Evolutionary conservation across 2,113 vertebrate species (phyloP).

Genomic region (Puffinus mauretanicus): DNA sequence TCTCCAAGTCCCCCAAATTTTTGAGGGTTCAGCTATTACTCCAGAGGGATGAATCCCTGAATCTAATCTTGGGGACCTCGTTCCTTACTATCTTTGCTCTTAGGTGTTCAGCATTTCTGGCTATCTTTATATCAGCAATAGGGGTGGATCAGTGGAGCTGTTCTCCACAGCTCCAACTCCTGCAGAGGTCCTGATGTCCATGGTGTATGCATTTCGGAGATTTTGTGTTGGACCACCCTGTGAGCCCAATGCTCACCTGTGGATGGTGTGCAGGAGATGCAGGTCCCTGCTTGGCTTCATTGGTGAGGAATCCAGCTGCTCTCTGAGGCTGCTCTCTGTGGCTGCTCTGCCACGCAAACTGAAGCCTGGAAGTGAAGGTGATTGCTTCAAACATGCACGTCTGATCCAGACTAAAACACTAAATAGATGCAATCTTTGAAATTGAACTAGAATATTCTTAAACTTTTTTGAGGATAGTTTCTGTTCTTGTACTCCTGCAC

Average conservation of each 20-base stretch:
- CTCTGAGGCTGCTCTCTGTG: neutral
- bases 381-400: neutral
- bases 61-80: neutral
- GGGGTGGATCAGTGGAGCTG: neutral
- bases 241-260: accelerated
- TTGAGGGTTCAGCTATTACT: neutral
- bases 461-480: neutral
- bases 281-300: neutral
- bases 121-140: neutral
- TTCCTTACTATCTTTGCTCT: neutral
- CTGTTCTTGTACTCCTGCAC: neutral
- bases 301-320: neutral
- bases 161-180: neutral
- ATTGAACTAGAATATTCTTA: neutral
- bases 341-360: neutral
- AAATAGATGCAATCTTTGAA: neutral
- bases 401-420: neutral
- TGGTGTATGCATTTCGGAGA: accelerated
- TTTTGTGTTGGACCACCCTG: neutral
- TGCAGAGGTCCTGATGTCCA: neutral
- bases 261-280: neutral
- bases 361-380: neutral
- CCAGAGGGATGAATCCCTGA: neutral
- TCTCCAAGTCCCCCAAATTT: neutral
- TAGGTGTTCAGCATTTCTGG: neutral